Evolutionary conservation across 1,140 invertebrate genomes (phyloP), one percentile per base, ranked within the genome.

Genomic region (Holcopasites calliopsidis): DNA sequence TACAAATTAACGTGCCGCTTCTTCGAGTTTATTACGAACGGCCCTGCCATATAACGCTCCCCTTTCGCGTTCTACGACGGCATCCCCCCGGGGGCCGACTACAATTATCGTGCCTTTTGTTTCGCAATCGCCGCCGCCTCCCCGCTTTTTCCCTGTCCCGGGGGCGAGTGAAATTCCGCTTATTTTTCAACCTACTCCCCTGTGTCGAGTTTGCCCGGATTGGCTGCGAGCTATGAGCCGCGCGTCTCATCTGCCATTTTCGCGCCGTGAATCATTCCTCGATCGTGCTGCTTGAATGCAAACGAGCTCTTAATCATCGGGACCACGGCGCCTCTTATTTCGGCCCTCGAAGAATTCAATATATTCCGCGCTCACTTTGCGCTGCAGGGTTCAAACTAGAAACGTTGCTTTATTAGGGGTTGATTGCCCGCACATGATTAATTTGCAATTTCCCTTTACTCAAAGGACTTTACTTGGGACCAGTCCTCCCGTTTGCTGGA

Each of bases 51-150:
- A 57, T 50, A 55, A 52, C 52, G 26, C 28, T 50, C 70, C 52
- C 52, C 64, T 28, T 13, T 55, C n/a, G 35, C 42, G 40, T 23
- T 38, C 55, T 6, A 10, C 50, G 49, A 23, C 57, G 57, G 18
- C n/a, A 75, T 58, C 72, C 84, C 84, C 87, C 83, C 5, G 38
- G 83, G 87, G 83, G 71, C 77, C 54, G 76, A 70, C 83, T 86
- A 85, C 88, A 90, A 90, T 91, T 90, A 91, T 90, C 88, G 80
- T 84, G 86, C 84, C 88, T 87, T 91, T 90, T 91, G 90, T 91
- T 89, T 91, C 86, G 81, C 85, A 73, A 88, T 88, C 83, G 84
- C 81, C 74, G 77, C 31, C 3, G 18, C 23, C 21, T 23, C 38
- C 61, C 28, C 11, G 23, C 47, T 60, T 78, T 73, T 44, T 47